Percentiles rank a stretch among this genome's conserved stretches.
Evolutionary conservation across 2,797 vertebrate species (phyloP).

Genomic region (Threskiornis aethiopicus): DNA sequence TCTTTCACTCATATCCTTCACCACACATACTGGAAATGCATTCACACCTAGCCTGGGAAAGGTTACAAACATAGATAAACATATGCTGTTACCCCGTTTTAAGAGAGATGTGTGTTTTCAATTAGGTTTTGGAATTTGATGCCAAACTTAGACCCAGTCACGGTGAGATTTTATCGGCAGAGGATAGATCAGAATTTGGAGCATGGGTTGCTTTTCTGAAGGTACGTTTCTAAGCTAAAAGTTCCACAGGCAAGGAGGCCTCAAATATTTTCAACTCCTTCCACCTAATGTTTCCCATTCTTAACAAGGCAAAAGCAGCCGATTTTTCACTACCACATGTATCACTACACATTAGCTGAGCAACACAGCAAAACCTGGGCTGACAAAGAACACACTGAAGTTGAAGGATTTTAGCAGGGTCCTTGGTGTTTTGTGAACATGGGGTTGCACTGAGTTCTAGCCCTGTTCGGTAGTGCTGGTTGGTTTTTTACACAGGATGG

Average conservation of each 20-base stretch:
- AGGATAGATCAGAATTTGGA: background rate
- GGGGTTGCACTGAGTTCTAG: background rate
- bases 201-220: background rate
- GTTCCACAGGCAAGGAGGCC: background rate
- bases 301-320: background rate
- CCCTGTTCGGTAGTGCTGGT: no score
- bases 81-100: background rate
- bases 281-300: background rate
- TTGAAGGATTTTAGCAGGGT: background rate
- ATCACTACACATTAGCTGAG: background rate
- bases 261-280: background rate
- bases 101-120: background rate
- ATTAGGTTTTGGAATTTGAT: background rate
- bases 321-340: background rate
- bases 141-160: background rate
- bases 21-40: background rate
- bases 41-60: background rate
- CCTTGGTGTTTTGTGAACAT: background rate
- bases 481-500: background rate
- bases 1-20: background rate
- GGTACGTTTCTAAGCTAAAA: background rate
- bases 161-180: background rate
- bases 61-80: background rate
- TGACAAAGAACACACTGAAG: background rate
- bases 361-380: background rate